Conservation (phyloP, 64 coral and sea anemone genomes). For the Stichodactyla helianthus region DNA sequence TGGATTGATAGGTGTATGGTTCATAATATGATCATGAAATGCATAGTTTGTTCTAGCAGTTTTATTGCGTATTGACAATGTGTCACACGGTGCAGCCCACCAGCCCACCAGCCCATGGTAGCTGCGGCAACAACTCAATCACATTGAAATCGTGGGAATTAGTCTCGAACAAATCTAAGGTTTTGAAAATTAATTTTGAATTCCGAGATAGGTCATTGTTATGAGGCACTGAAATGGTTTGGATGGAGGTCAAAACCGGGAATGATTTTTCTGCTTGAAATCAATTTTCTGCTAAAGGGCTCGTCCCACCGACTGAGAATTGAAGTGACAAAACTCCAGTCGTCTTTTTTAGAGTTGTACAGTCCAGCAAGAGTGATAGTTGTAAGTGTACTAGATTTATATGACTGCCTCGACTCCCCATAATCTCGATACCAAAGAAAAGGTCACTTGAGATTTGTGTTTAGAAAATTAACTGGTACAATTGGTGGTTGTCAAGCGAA, state of each 20-base stretch:
- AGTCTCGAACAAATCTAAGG: not conserved
- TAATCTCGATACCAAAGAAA: not conserved
- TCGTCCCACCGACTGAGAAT: not conserved
- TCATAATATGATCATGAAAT: constrained; percentile 15
- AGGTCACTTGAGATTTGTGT: not conserved
- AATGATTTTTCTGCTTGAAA: not conserved
- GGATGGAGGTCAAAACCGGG: not conserved
- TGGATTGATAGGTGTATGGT: constrained; percentile 10
- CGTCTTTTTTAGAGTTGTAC: not conserved
- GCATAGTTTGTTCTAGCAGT: not conserved
- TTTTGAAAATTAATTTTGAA: not conserved
- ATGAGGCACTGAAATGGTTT: not conserved
- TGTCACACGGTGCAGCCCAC: not conserved
- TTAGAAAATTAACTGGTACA: not conserved
- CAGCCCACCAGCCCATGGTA: not conserved
- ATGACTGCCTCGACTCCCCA: not conserved
- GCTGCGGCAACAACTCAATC: not conserved
- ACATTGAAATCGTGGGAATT: constrained; percentile 9
- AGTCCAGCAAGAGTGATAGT: not conserved
- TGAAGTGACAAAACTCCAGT: not conserved
- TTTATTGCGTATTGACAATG: constrained; percentile 21
- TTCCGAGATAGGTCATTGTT: not conserved
- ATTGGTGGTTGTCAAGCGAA: not conserved
- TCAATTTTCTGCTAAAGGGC: not conserved
- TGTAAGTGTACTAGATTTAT: not conserved